Evolutionary conservation across 2,797 vertebrate species (phyloP).

Genomic region (Loriculus beryllinus): DNA sequence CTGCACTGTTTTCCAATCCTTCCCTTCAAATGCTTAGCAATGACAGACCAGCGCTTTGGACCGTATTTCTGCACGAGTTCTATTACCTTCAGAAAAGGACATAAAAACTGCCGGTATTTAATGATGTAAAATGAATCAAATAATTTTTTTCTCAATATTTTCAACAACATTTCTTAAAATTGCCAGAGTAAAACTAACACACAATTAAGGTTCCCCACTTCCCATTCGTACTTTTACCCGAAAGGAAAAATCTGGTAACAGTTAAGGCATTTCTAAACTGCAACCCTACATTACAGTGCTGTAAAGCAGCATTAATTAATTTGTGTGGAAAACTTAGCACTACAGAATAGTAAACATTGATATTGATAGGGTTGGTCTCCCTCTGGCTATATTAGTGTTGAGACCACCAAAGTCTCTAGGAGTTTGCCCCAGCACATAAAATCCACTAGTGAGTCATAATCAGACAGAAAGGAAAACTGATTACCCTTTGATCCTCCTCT

Average conservation of each 20-base stretch:
- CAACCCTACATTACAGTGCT: background rate
- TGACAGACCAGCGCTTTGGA: constrained; percentile 98
- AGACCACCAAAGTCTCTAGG: background rate
- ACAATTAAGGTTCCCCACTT: background rate
- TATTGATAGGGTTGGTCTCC: background rate
- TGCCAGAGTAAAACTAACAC: constrained; percentile 1
- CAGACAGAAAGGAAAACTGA: constrained; percentile 28
- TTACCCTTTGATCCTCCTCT: constrained; percentile 98
- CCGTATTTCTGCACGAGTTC: constrained; percentile 99
- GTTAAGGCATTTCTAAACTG: background rate
- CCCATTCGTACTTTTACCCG: constrained; percentile 4
- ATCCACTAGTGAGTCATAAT: background rate
- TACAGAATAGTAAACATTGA: background rate
- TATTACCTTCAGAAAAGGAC: constrained; percentile 88
- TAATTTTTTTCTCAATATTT: constrained; percentile 44
- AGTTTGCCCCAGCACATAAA: background rate
- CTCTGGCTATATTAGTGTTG: background rate
- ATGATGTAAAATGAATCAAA: constrained; percentile 57
- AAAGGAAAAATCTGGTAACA: constrained; percentile 2
- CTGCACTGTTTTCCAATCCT: constrained; percentile 98
- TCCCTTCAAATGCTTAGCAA: constrained; percentile 98
- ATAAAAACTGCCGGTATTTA: constrained; percentile 74
- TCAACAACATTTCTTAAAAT: constrained; percentile 40
- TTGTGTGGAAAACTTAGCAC: background rate
- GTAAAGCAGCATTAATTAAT: background rate